phyloP scores from a whole-genome alignment of 2,888 invertebrate species.

The Zygaena filipendulae region DNA sequence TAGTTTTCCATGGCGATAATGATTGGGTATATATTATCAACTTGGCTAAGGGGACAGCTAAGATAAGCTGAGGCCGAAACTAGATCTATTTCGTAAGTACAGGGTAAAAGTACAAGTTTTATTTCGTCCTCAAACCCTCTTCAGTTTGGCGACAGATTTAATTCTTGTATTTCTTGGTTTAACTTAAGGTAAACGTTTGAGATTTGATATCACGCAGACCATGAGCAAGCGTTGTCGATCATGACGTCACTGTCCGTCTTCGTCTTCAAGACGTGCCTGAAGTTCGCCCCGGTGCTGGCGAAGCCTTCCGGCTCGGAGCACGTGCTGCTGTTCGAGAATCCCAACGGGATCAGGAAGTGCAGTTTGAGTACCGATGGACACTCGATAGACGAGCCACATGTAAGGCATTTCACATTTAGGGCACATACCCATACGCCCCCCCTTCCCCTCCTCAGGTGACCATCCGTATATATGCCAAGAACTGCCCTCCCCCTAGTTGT shows the following conservation, averaged over 20 bases:
- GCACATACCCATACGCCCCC: too few relatives aligned
- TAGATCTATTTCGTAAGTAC: too few relatives aligned
- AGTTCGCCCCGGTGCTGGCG: conserved; percentile 38
- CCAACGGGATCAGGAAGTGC: conserved; percentile 31
- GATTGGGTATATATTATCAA: too few relatives aligned
- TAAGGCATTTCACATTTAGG: too few relatives aligned
- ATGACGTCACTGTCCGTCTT: conserved; percentile 31
- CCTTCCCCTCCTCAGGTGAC: neutral
- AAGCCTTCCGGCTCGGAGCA: conserved; percentile 25
- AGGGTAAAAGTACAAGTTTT: too few relatives aligned
- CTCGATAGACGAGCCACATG: conserved; percentile 32
- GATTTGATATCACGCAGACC: conserved; percentile 29
- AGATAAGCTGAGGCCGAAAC: too few relatives aligned
- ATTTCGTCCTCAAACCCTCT: too few relatives aligned
- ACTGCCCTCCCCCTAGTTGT: neutral
- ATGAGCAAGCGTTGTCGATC: conserved; percentile 33
- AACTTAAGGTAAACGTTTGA: too few relatives aligned
- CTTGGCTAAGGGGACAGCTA: too few relatives aligned
- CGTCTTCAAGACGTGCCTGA: conserved; percentile 40
- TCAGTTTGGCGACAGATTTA: too few relatives aligned
- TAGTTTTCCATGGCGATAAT: too few relatives aligned
- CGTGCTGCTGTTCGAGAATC: conserved; percentile 40
- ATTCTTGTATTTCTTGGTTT: too few relatives aligned
- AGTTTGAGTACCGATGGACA: conserved; percentile 24
- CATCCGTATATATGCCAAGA: neutral